Evolutionary conservation across 2,888 invertebrate genomes (phyloP).

Genomic region (Biston stratarius): DNA sequence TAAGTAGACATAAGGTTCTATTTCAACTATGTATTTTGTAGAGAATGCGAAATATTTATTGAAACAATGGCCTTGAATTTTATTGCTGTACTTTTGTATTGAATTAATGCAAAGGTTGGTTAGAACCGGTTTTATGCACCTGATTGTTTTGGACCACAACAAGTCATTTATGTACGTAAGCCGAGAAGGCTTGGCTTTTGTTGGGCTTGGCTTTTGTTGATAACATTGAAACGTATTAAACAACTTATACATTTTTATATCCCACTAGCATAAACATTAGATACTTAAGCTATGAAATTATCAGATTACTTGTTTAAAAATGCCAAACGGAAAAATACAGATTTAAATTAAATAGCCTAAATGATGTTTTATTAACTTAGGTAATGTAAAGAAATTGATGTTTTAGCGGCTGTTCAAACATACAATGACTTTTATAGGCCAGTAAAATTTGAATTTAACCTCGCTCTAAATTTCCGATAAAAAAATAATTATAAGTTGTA

Average conservation of each 20-base stretch:
- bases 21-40: not conserved
- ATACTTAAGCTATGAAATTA: too few relatives aligned
- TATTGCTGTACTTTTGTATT: conserved; percentile 44
- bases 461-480: too few relatives aligned
- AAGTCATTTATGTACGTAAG: conserved; percentile 17
- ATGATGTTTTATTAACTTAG: too few relatives aligned
- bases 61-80: conserved; percentile 47
- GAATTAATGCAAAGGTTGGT: conserved; percentile 43
- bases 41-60: conserved; percentile 44
- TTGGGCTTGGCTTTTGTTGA: too few relatives aligned
- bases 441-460: too few relatives aligned
- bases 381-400: too few relatives aligned
- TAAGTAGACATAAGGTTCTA: not conserved
- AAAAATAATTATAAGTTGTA: too few relatives aligned
- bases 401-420: too few relatives aligned
- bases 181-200: conserved; percentile 27
- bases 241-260: not conserved
- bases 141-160: conserved; percentile 27
- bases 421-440: too few relatives aligned
- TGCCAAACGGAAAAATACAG: too few relatives aligned
- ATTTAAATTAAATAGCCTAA: too few relatives aligned
- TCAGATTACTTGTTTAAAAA: too few relatives aligned
- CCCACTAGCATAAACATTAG: not conserved
- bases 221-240: conserved; percentile 2
- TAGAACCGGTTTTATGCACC: conserved; percentile 29